phyloP scores from a whole-genome alignment of 1,140 invertebrate genomes.

The Sarcophaga peregrina region DNA sequence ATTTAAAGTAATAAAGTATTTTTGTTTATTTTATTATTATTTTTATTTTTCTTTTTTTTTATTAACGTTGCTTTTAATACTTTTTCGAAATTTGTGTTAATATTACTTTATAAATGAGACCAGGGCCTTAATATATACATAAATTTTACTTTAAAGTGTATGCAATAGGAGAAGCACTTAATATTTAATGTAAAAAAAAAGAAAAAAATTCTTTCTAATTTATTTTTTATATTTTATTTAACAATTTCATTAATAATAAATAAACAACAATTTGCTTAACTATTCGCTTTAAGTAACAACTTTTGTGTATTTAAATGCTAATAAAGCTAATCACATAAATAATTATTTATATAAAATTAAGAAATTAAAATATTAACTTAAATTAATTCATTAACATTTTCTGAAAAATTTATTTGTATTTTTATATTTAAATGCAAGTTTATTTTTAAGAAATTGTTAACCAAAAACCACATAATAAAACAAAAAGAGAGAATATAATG shows the following conservation, averaged over 20 bases:
- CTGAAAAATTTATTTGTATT: not conserved
- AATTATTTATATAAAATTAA: conserved; percentile 36
- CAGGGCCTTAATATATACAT: not conserved
- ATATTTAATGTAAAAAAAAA: conserved; percentile 8
- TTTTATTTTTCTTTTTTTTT: not conserved
- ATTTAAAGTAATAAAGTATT: not conserved
- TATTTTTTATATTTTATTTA: conserved; percentile 4
- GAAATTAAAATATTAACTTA: conserved; percentile 20
- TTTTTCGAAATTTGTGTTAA: not conserved
- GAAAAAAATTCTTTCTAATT: conserved; percentile 1
- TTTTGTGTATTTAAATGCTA: not conserved
- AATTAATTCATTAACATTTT: conserved; percentile 3
- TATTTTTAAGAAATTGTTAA: conserved; percentile 20
- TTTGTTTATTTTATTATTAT: not conserved
- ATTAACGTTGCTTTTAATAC: not conserved
- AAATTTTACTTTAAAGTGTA: conserved; percentile 4
- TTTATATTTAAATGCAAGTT: conserved; percentile 20
- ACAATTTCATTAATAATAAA: not conserved
- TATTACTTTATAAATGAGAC: conserved; percentile 6
- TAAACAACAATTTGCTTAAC: not conserved
- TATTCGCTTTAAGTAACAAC: not conserved
- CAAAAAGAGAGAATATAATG: not conserved
- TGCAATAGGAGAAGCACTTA: not conserved
- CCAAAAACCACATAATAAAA: not conserved
- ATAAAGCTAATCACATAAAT: not conserved